These are phyloP conservation scores for Tenualosa thibaudeaui DNA, from an alignment of 2,797 vertebrate genomes.

Conservation along the genomic window DNA sequence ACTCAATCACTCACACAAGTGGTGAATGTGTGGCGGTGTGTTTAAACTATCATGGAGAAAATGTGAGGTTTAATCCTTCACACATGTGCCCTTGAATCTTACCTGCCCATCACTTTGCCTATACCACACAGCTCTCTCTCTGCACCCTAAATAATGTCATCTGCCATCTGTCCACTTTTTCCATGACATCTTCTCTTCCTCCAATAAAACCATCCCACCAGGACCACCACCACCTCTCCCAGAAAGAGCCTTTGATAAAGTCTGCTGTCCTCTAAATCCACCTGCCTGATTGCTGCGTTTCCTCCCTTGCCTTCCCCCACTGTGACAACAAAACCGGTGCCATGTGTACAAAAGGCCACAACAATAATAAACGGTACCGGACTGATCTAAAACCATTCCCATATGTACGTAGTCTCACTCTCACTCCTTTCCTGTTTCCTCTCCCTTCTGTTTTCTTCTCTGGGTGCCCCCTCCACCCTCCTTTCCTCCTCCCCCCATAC, in stretches of 20 bases:
- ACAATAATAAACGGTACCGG: too few relatives aligned
- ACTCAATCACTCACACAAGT: background rate
- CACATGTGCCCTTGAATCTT: background rate
- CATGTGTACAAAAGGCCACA: too few relatives aligned
- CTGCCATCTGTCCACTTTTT: conserved; percentile 49
- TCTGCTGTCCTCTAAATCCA: conserved; percentile 23
- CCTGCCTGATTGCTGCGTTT: background rate
- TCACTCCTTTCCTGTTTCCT: background rate
- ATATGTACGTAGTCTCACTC: background rate
- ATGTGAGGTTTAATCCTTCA: background rate
- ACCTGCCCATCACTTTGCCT: background rate
- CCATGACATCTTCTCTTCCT: conserved; percentile 32
- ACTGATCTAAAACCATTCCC: too few relatives aligned
- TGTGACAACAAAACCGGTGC: background rate
- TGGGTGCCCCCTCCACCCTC: conserved; percentile 30
- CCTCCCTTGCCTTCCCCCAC: background rate
- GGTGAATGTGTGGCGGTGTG: background rate
- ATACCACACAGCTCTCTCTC: conserved; percentile 38
- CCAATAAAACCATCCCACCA: background rate
- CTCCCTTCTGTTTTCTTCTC: conserved; percentile 32
- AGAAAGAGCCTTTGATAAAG: conserved; percentile 35
- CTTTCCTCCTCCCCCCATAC: conserved; percentile 18
- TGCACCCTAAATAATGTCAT: conserved; percentile 36
- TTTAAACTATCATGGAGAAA: background rate
- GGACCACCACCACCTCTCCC: conserved; percentile 18